phyloP scores from a whole-genome alignment of 1,140 invertebrate species.

The Drosophila hydei region DNA sequence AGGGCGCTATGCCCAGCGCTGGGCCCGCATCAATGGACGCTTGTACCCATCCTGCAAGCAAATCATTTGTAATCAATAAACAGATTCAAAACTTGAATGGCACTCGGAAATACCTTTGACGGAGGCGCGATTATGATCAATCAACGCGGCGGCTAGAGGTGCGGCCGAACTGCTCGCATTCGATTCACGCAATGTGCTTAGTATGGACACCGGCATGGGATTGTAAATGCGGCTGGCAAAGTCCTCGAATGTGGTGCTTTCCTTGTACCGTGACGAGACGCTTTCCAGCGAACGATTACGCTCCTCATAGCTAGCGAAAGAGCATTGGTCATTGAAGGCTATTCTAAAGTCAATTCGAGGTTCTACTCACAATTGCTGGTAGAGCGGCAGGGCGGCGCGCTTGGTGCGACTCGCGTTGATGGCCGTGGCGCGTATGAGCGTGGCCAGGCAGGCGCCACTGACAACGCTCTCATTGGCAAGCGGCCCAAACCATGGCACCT shows the following conservation, averaged over 20 bases:
- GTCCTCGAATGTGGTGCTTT: slow-evolving; percentile 95
- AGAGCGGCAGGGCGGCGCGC: slow-evolving; percentile 93
- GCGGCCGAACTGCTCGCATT: slow-evolving; percentile 69
- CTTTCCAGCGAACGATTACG: slow-evolving; percentile 93
- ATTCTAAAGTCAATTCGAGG: neutral
- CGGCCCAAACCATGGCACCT: slow-evolving; percentile 97
- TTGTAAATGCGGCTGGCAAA: slow-evolving; percentile 94
- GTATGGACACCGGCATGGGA: slow-evolving; percentile 86
- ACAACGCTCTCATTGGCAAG: slow-evolving; percentile 97
- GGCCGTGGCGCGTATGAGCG: slow-evolving; percentile 95
- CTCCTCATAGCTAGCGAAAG: slow-evolving; percentile 92
- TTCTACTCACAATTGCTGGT: slow-evolving; percentile 94
- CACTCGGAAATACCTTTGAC: slow-evolving; percentile 56
- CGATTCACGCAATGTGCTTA: slow-evolving; percentile 68
- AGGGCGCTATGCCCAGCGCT: slow-evolving; percentile 64
- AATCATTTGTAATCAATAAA: neutral
- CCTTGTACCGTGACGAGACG: slow-evolving; percentile 95
- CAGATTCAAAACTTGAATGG: neutral
- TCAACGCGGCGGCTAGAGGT: slow-evolving; percentile 84
- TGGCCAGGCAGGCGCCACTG: slow-evolving; percentile 92
- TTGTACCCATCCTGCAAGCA: slow-evolving; percentile 76
- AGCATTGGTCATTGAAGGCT: neutral
- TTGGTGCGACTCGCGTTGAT: slow-evolving; percentile 96
- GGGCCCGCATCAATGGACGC: slow-evolving; percentile 74
- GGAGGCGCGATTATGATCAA: slow-evolving; percentile 84